Evolutionary conservation across 2,888 invertebrate genomes (phyloP).

Genomic region (Megalurothrips usitatus): DNA sequence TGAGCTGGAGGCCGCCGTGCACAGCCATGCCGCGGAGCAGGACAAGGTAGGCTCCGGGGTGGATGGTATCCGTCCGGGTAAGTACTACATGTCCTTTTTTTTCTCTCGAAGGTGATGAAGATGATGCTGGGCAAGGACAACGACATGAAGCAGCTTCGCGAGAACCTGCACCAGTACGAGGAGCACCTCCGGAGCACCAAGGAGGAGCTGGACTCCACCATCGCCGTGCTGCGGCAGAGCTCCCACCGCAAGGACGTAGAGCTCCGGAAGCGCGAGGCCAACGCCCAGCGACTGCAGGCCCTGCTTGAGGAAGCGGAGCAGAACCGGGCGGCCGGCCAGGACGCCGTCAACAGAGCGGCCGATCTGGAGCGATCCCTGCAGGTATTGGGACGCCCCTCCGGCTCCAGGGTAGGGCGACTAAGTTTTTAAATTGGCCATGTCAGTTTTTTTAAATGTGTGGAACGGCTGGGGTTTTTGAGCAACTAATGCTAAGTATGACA

Average conservation of each 20-base stretch:
- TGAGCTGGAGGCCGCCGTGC: neutral
- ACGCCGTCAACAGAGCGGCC: neutral
- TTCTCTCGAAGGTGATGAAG: neutral
- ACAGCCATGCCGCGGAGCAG: neutral
- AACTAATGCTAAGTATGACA: too few relatives aligned
- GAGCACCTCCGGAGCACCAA: neutral
- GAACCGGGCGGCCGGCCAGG: neutral
- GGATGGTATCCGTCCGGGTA: neutral
- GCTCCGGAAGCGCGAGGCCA: neutral
- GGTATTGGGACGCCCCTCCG: neutral
- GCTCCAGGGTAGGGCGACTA: too few relatives aligned
- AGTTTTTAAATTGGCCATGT: too few relatives aligned
- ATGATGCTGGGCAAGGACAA: slow-evolving; percentile 24
- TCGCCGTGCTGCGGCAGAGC: neutral
- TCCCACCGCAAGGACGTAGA: neutral
- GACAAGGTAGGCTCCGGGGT: neutral
- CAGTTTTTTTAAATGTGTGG: too few relatives aligned
- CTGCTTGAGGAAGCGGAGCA: neutral
- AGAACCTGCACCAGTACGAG: slow-evolving; percentile 20
- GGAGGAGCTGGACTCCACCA: slow-evolving; percentile 12
- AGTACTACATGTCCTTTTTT: neutral
- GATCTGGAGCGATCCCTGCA: neutral
- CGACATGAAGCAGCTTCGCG: slow-evolving; percentile 17
- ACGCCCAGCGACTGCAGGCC: neutral
- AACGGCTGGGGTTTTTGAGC: too few relatives aligned